Percentiles rank a stretch among this genome's conserved stretches.
Evolutionary conservation across 1,140 invertebrate genomes (phyloP).

Genomic region (Coelopa frigida): DNA sequence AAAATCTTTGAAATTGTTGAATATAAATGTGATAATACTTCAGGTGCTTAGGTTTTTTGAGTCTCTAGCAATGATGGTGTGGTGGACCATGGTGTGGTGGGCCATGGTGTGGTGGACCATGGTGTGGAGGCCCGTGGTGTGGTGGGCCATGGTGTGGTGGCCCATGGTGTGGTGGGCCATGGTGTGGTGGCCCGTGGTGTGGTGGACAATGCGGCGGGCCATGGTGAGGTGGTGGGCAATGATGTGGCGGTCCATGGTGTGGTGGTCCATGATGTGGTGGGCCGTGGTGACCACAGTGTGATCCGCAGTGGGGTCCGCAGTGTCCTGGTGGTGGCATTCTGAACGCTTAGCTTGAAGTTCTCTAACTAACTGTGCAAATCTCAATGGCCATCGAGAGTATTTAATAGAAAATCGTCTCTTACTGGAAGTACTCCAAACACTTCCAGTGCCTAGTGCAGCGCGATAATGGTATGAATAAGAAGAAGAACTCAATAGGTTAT

Average conservation of each 20-base stretch:
- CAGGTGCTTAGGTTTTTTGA: too few species aligned
- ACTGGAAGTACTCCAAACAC: too few species aligned
- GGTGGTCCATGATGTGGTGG: conserved; percentile 10
- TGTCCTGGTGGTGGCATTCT: conserved; percentile 10
- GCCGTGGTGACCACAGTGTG: conserved; percentile 10
- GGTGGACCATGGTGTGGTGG: conserved; percentile 6
- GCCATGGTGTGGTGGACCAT: conserved; percentile 2
- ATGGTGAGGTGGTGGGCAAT: conserved; percentile 10
- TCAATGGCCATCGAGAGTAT: too few species aligned
- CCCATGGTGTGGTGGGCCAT: conserved; percentile 10
- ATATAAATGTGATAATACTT: too few species aligned
- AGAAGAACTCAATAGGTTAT: too few species aligned
- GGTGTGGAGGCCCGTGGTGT: background rate
- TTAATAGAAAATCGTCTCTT: too few species aligned
- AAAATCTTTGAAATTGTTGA: too few species aligned
- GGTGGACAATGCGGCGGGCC: conserved; percentile 17
- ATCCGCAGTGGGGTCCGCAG: conserved; percentile 18
- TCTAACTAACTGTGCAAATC: too few species aligned
- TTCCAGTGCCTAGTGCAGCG: too few species aligned
- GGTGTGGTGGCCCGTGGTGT: conserved; percentile 6
- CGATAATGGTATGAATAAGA: too few species aligned
- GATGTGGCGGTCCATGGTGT: conserved; percentile 10
- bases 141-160: conserved; percentile 9
- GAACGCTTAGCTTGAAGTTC: too few species aligned
- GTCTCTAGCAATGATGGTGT: conserved; percentile 5